Percentiles rank a stretch among this genome's conserved stretches.
Conservation (phyloP, 2,888 invertebrate genomes). For the Tyria jacobaeae region DNA sequence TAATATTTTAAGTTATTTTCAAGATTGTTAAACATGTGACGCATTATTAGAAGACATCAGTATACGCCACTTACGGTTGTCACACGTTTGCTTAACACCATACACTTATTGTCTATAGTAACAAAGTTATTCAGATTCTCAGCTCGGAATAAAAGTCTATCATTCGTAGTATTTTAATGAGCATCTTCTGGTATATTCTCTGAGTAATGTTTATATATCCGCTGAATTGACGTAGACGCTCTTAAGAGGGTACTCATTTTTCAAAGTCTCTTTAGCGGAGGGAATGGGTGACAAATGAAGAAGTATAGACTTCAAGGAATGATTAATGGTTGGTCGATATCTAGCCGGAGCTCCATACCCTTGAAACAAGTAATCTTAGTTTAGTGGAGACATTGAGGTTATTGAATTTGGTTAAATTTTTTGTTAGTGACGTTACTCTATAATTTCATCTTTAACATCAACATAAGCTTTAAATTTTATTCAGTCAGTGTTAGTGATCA, state of each 20-base stretch:
- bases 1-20: too few relatives aligned
- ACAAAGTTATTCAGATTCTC: too few relatives aligned
- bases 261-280: conserved; percentile 72
- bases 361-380: conserved; percentile 30
- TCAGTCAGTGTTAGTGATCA: too few relatives aligned
- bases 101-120: too few relatives aligned
- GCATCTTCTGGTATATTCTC: background rate
- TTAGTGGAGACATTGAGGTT: background rate
- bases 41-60: too few relatives aligned
- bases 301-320: conserved; percentile 66
- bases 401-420: background rate
- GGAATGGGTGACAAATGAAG: conserved; percentile 78
- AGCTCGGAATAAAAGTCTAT: too few relatives aligned
- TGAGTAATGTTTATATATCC: conserved; percentile 8
- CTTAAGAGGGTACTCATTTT: conserved; percentile 71
- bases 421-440: background rate
- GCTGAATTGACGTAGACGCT: conserved; percentile 32
- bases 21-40: too few relatives aligned
- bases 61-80: too few relatives aligned
- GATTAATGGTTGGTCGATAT: conserved; percentile 68
- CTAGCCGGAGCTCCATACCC: conserved; percentile 45
- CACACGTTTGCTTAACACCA: too few relatives aligned
- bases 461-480: too few relatives aligned
- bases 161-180: background rate
- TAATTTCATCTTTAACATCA: background rate